phyloP scores from a whole-genome alignment of 2,797 vertebrate genomes.

The Alouatta caraya region DNA sequence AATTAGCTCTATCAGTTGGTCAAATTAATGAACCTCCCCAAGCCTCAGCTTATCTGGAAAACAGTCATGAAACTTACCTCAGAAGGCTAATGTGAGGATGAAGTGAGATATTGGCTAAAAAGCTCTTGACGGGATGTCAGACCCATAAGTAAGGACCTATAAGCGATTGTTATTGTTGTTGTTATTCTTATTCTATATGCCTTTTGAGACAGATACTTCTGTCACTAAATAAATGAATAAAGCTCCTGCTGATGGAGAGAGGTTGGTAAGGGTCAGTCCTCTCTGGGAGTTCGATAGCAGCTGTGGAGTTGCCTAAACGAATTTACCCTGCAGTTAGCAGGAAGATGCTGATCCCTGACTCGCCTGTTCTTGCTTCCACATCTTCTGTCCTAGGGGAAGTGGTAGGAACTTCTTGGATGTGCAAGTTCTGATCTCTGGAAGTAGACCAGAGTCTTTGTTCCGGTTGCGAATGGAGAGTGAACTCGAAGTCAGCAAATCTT shows the following conservation, averaged over 20 bases:
- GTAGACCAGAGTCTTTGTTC: background rate
- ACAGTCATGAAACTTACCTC: background rate
- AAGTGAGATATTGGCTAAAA: background rate
- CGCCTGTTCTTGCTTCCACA: background rate
- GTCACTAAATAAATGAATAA: background rate
- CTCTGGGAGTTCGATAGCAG: background rate
- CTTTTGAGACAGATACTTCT: background rate
- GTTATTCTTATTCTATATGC: background rate
- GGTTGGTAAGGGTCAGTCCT: background rate
- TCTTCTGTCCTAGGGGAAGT: background rate
- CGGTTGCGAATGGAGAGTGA: background rate
- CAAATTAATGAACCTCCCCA: background rate
- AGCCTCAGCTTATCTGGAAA: background rate
- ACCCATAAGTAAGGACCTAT: background rate
- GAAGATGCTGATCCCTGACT: background rate
- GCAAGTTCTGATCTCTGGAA: background rate
- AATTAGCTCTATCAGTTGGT: background rate
- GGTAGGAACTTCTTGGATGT: background rate
- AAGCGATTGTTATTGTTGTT: background rate
- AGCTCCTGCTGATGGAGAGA: background rate
- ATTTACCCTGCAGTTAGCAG: too few relatives aligned
- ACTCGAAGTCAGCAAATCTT: background rate
- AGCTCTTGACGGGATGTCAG: background rate
- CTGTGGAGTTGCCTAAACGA: background rate
- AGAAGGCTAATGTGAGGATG: background rate